Evolutionary conservation across 2,888 invertebrate genomes (phyloP).

Genomic region (Serripes groenlandicus): DNA sequence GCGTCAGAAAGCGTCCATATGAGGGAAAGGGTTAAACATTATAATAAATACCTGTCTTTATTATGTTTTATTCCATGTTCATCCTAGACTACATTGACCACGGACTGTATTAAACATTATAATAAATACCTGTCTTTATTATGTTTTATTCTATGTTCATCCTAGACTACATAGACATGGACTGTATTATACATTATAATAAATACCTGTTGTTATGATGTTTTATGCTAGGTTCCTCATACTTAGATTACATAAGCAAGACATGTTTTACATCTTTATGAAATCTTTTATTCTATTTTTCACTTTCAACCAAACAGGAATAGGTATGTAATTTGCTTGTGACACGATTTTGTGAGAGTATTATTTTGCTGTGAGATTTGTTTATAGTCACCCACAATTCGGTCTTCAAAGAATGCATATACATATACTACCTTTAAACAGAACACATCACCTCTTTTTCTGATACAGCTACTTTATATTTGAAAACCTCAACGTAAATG

Average conservation of each 20-base stretch:
- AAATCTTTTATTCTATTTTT: too few species aligned
- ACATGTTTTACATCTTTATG: too few species aligned
- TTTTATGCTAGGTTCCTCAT: background rate
- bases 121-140: background rate
- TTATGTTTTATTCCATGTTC: background rate
- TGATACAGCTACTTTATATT: too few species aligned
- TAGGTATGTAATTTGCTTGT: background rate
- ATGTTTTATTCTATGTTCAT: background rate
- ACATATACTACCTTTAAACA: too few species aligned
- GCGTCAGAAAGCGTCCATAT: too few species aligned
- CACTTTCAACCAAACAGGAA: constrained; percentile 4
- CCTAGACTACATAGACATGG: background rate
- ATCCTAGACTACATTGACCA: background rate
- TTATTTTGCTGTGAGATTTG: too few species aligned
- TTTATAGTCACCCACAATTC: too few species aligned
- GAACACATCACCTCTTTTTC: too few species aligned
- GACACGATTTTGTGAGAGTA: too few species aligned
- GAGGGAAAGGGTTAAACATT: background rate
- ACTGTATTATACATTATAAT: background rate
- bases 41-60: background rate
- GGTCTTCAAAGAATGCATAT: too few species aligned
- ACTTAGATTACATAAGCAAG: too few species aligned
- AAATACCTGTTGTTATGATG: background rate
- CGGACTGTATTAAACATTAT: background rate
- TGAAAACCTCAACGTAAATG: too few species aligned